phyloP scores from a whole-genome alignment of 2,888 invertebrate species.

The Lathronympha strigana region DNA sequence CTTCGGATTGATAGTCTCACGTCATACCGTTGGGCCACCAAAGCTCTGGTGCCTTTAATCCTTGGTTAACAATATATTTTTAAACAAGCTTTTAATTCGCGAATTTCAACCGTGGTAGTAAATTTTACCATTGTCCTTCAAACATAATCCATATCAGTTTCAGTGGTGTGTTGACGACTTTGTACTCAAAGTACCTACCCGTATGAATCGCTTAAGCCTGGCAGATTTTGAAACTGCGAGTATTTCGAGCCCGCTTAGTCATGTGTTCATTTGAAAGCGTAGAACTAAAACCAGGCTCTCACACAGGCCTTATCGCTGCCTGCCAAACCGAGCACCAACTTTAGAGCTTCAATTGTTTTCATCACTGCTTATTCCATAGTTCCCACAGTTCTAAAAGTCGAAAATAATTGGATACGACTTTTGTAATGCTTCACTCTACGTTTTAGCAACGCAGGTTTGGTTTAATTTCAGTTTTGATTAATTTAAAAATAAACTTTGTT shows the following conservation, averaged over 20 bases:
- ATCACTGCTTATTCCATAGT: not conserved
- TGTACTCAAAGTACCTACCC: slow-evolving; percentile 17
- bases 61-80: too few relatives aligned
- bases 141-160: not conserved
- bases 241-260: slow-evolving; percentile 29
- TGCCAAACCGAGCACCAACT: slow-evolving; percentile 31
- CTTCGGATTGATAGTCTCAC: too few relatives aligned
- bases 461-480: slow-evolving; percentile 20
- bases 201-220: slow-evolving; percentile 25
- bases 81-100: too few relatives aligned
- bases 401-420: slow-evolving; percentile 5
- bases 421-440: slow-evolving; percentile 15
- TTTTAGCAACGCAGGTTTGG: slow-evolving; percentile 14
- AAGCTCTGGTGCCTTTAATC: too few relatives aligned
- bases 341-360: slow-evolving; percentile 28
- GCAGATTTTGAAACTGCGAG: slow-evolving; percentile 17
- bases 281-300: slow-evolving; percentile 25
- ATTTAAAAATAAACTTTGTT: slow-evolving; percentile 32
- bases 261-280: slow-evolving; percentile 31
- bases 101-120: too few relatives aligned
- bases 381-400: slow-evolving; percentile 8
- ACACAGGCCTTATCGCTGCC: slow-evolving; percentile 26
- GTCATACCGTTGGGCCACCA: too few relatives aligned
- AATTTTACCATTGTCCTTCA: too few relatives aligned
- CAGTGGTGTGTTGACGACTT: not conserved